These are phyloP conservation scores for Microctonus hyperodae DNA, from an alignment of 2,888 invertebrate genomes.

Conservation along the genomic window DNA sequence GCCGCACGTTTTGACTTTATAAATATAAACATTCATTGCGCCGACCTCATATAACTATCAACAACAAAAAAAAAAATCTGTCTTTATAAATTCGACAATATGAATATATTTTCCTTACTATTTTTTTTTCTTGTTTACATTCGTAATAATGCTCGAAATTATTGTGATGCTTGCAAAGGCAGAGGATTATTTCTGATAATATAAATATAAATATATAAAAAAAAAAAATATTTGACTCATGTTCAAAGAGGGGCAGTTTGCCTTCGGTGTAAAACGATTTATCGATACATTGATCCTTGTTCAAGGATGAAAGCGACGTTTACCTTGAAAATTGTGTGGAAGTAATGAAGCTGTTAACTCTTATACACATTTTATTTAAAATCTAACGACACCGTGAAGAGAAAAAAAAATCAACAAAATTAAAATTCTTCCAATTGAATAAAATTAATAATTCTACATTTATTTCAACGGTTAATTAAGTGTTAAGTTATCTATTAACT, in stretches of 20 bases:
- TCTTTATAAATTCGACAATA: too few species aligned
- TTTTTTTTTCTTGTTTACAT: too few species aligned
- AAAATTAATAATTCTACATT: too few species aligned
- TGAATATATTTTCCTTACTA: too few species aligned
- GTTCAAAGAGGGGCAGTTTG: conserved; percentile 1
- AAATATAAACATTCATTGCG: background rate
- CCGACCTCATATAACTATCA: background rate
- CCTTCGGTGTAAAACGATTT: conserved; percentile 15
- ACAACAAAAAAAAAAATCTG: too few species aligned
- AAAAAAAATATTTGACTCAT: background rate
- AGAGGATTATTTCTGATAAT: too few species aligned
- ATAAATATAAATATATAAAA: background rate
- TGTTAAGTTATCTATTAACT: too few species aligned
- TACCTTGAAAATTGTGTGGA: conserved; percentile 11
- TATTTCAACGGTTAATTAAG: too few species aligned
- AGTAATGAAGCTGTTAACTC: background rate
- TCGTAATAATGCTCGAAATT: too few species aligned
- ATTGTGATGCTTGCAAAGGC: too few species aligned
- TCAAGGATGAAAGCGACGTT: conserved; percentile 21
- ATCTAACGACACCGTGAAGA: background rate
- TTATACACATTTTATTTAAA: background rate
- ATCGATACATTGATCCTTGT: conserved; percentile 23
- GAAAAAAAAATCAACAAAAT: background rate
- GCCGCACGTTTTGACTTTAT: background rate
- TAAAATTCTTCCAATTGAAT: background rate